Evolutionary conservation across 2,797 vertebrate genomes (phyloP), one percentile per base, ranked within the genome.

Genomic region (Silurus aristotelis): DNA sequence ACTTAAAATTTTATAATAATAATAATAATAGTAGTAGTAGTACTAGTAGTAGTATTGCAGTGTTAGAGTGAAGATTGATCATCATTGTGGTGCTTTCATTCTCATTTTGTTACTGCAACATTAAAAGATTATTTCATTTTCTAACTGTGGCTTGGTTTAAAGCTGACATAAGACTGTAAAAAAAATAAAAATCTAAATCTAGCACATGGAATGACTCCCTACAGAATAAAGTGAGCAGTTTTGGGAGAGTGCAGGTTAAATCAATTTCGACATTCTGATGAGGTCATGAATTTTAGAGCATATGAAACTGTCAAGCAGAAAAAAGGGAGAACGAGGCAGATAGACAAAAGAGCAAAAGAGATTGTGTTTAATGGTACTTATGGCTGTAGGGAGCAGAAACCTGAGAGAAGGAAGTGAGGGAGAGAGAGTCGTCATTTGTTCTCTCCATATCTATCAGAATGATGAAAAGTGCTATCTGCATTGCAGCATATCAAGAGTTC

Each of bases 231-330:
- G 89, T 84, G 88, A 90, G 92, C 86, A 86, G 88, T 88, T 88
- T 89, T 85, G 17, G 90, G 90, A 88, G 89, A 93, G 92, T 91
- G 93, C 92, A 91, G 93, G 92, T 89, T 92, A 93, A 94, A 94
- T 94, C 93, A 93, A 94, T 94, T 93, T 92, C 90, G 86, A 85
- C 91, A 91, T 93, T 93, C 80, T 93, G 93, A 94, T 93, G 94
- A 93, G 92, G 92, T 94, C 89, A 90, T 94, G 93, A 92, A 94
- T 94, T 94, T 92, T 88, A 75, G 90, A 85, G 63, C 89, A 89
- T 92, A 91, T 93, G 89, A 92, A 92, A 93, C 91, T 88, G 93
- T 91, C 90, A 91, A 89, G 89, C 89, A 19, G 82, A n/a, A 46
- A 43, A 52, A 31, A 20, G 25, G 46, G 43, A 80, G 48, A 61